Conservation (phyloP, 35 echinoderm and acorn worm species). For the Heliocidaris erythrogramma region DNA sequence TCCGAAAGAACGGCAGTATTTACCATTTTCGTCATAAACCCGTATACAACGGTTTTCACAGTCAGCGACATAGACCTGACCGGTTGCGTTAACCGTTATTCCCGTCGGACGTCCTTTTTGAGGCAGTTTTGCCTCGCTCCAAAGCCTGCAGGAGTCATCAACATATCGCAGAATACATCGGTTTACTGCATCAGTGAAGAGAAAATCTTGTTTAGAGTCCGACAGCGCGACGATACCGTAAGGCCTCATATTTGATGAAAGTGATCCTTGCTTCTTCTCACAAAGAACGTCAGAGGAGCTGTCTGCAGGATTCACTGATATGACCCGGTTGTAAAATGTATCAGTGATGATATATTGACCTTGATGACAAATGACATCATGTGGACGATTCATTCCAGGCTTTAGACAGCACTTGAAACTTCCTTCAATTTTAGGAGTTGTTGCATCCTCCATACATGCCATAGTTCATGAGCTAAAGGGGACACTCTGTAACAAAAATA, state of each 20-base stretch:
- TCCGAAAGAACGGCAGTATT: not conserved
- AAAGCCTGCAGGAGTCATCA: not conserved
- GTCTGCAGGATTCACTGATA: not conserved
- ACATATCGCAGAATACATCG: not conserved
- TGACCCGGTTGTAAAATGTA: not conserved
- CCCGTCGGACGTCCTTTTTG: not conserved
- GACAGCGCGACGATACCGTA: constrained; percentile 24
- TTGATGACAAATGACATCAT: not conserved
- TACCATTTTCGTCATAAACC: not conserved
- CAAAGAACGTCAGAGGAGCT: not conserved
- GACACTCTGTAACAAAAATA: not conserved
- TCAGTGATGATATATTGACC: constrained; percentile 5
- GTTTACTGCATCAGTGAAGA: not conserved
- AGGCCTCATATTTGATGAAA: not conserved
- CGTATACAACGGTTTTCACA: not conserved
- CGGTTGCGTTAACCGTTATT: not conserved
- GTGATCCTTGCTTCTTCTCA: not conserved
- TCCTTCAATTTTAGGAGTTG: not conserved
- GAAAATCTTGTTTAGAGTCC: not conserved
- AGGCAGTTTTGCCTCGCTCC: not conserved
- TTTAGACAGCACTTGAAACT: not conserved
- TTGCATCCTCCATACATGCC: not conserved
- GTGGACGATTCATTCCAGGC: not conserved
- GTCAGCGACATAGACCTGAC: not conserved
- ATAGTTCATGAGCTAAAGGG: not conserved